Evolutionary conservation across 2,797 vertebrate genomes (phyloP).

Genomic region (Picus viridis): DNA sequence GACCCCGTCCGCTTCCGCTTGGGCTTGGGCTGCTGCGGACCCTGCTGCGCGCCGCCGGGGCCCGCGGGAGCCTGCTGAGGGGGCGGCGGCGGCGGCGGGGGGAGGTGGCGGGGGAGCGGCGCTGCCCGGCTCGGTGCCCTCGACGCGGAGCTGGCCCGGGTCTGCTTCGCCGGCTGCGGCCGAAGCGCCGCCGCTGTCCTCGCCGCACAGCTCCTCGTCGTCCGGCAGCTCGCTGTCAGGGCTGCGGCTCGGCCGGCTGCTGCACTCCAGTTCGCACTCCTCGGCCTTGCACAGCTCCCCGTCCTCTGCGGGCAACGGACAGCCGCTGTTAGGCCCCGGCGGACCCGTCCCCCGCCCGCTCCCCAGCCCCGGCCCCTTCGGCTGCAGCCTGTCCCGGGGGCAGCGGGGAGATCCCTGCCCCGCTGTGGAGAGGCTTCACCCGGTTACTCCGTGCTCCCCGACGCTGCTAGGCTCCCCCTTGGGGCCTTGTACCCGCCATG

Average conservation of each 20-base stretch:
- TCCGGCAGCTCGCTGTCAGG: conserved; percentile 80
- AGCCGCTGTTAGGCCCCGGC: neutral
- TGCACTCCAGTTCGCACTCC: conserved; percentile 83
- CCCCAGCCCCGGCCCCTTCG: neutral
- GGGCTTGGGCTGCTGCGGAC: conserved; percentile 79
- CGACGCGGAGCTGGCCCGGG: neutral
- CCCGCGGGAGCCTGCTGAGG: neutral
- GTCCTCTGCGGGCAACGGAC: conserved; percentile 79
- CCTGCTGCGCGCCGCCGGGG: conserved; percentile 6
- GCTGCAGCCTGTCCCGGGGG: neutral
- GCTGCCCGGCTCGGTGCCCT: neutral
- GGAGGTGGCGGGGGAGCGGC: conserved; percentile 27
- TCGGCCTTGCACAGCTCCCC: conserved; percentile 84
- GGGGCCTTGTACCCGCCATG: neutral
- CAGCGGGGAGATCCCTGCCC: no score
- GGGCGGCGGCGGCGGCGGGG: conserved; percentile 13
- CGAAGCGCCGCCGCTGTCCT: conserved; percentile 68
- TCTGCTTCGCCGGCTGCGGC: conserved; percentile 29
- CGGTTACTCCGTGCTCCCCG: neutral
- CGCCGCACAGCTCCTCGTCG: conserved; percentile 83
- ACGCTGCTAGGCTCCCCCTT: neutral
- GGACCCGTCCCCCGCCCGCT: neutral
- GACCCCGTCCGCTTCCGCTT: conserved; percentile 94
- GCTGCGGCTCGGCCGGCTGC: conserved; percentile 81
- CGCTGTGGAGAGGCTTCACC: neutral